phyloP scores from a whole-genome alignment of 2,113 vertebrate species.

The Vimba vimba region DNA sequence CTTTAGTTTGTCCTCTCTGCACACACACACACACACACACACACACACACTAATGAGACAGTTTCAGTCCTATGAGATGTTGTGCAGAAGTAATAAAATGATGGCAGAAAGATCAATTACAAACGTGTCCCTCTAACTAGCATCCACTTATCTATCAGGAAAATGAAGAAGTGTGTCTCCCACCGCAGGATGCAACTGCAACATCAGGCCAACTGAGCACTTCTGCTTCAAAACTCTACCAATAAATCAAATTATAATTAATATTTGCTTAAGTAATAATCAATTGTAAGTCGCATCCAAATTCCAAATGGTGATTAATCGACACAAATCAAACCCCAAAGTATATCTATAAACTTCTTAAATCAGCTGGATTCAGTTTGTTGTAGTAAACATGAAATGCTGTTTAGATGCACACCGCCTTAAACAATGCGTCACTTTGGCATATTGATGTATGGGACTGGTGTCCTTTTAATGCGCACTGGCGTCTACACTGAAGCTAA shows the following conservation, averaged over 20 bases:
- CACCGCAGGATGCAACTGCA: background rate
- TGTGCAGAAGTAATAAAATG: constrained; percentile 25
- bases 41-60: constrained; percentile 4
- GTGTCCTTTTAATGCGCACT: background rate
- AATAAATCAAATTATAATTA: background rate
- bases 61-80: constrained; percentile 17
- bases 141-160: constrained; percentile 34
- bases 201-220: background rate
- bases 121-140: constrained; percentile 22
- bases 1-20: background rate
- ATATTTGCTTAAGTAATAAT: background rate
- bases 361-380: background rate
- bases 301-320: background rate
- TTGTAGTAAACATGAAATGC: background rate
- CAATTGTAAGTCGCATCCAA: background rate
- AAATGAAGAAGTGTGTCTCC: background rate
- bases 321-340: background rate
- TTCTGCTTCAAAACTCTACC: background rate
- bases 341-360: background rate
- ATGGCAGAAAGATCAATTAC: constrained; percentile 30
- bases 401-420: background rate
- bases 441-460: constrained; percentile 9
- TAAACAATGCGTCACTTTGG: constrained; percentile 6
- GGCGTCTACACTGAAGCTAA: background rate
- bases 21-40: background rate